These are phyloP conservation scores for Sphecodes monilicornis DNA, from an alignment of 2,888 invertebrate genomes.

Conservation along the genomic window DNA sequence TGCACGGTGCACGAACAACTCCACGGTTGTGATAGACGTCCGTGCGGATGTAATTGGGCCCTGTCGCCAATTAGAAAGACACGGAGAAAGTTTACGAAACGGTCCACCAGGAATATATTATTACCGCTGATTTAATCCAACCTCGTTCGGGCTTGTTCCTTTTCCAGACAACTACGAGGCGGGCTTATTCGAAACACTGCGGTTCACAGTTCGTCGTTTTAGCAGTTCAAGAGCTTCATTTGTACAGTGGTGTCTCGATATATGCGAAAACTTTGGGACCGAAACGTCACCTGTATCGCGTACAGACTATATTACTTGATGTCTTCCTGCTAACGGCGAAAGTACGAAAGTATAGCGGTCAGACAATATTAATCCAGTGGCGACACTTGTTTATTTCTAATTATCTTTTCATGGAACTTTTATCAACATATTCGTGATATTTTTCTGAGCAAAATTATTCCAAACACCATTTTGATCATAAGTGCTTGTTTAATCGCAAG, in stretches of 20 bases:
- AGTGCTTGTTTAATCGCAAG: too few species aligned
- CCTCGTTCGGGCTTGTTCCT: not conserved
- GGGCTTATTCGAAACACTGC: not conserved
- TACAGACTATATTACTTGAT: not conserved
- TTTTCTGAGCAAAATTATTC: not conserved
- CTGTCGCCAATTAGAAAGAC: constrained; percentile 43
- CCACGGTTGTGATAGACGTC: constrained; percentile 7
- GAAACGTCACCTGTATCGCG: too few species aligned
- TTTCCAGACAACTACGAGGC: not conserved
- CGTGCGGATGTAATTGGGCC: constrained; percentile 34
- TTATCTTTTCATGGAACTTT: too few species aligned
- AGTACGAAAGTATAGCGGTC: too few species aligned
- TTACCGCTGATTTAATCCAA: constrained; percentile 31
- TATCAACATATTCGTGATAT: too few species aligned
- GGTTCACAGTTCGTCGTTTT: not conserved
- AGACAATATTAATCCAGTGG: too few species aligned
- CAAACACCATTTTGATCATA: not conserved
- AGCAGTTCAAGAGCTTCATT: too few species aligned
- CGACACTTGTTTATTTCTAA: not conserved
- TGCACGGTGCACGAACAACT: constrained; percentile 29
- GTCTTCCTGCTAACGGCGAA: not conserved
- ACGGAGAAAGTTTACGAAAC: constrained; percentile 34
- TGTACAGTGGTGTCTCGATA: not conserved
- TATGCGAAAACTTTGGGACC: too few species aligned
- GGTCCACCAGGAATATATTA: constrained; percentile 21